These are phyloP conservation scores for Idris sp. DNA, from an alignment of 1,140 invertebrate species.

Conservation along the genomic window DNA sequence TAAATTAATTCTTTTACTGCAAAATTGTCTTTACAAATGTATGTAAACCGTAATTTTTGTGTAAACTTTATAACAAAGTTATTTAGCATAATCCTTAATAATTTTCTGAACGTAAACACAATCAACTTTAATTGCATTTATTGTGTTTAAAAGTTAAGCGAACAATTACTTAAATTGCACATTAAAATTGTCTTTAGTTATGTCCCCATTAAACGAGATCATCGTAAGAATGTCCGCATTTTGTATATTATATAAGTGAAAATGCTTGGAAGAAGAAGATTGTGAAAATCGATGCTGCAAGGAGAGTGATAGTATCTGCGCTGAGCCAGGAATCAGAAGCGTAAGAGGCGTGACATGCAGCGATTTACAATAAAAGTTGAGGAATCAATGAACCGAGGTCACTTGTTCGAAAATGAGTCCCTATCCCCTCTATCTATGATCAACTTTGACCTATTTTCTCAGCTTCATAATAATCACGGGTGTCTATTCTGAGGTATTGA, in stretches of 20 bases:
- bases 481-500: slow-evolving; percentile 14
- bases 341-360: slow-evolving; percentile 63
- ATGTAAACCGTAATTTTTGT: too few species aligned
- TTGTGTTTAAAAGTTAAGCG: too few species aligned
- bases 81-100: too few species aligned
- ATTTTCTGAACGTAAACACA: too few species aligned
- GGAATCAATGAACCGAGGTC: slow-evolving; percentile 65
- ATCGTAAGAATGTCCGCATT: slow-evolving; percentile 14
- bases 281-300: slow-evolving; percentile 65
- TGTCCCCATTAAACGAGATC: too few species aligned
- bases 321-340: slow-evolving; percentile 62
- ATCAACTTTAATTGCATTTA: too few species aligned
- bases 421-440: slow-evolving; percentile 44
- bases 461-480: slow-evolving; percentile 38
- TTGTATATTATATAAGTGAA: slow-evolving; percentile 57
- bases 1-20: too few species aligned
- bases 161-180: too few species aligned
- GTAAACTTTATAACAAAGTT: too few species aligned
- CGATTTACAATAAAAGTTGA: slow-evolving; percentile 63
- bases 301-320: slow-evolving; percentile 64
- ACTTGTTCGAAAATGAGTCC: slow-evolving; percentile 38
- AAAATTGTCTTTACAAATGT: too few species aligned
- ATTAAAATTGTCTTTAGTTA: too few species aligned
- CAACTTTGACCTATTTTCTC: slow-evolving; percentile 51
- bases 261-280: slow-evolving; percentile 59